A percentile compares a stretch with the other conserved stretches of the same genome.
Conservation (phyloP, 2,797 vertebrate genomes). For the Allenopithecus nigroviridis region DNA sequence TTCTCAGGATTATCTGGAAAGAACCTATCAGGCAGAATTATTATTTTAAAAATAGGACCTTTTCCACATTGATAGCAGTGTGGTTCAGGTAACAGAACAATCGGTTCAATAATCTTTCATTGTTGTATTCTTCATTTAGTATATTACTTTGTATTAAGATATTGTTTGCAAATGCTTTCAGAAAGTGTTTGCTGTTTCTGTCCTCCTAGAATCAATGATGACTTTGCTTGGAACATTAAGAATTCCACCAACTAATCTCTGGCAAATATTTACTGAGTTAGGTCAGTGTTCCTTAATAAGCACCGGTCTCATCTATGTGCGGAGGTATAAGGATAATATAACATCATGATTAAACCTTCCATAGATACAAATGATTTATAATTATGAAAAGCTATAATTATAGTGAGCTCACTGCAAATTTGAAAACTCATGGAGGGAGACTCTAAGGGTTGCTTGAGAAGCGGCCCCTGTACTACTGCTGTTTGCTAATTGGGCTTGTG, state of each 20-base stretch:
- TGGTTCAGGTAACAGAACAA: background rate
- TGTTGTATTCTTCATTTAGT: background rate
- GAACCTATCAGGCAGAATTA: no score
- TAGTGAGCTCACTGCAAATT: conserved; percentile 57
- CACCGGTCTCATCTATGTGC: background rate
- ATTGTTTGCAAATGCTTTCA: background rate
- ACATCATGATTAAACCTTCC: conserved; percentile 68
- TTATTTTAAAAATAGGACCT: background rate
- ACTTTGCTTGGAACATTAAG: conserved; percentile 32
- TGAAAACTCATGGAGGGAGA: conserved; percentile 33
- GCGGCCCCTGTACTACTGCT: background rate
- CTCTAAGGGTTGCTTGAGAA: conserved; percentile 51
- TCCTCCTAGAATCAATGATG: background rate
- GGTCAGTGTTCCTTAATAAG: background rate
- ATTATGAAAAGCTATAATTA: conserved; percentile 73
- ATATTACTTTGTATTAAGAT: background rate
- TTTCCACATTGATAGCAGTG: background rate
- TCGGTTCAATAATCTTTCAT: background rate
- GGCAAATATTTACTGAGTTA: conserved; percentile 52
- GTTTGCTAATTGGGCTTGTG: conserved; percentile 76
- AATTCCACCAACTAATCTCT: background rate
- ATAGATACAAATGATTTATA: conserved; percentile 73
- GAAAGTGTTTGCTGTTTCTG: background rate
- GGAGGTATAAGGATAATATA: conserved; percentile 38
- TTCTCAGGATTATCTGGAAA: background rate